phyloP scores from a whole-genome alignment of 2,888 invertebrate genomes.

The Pemphredon lugubris region DNA sequence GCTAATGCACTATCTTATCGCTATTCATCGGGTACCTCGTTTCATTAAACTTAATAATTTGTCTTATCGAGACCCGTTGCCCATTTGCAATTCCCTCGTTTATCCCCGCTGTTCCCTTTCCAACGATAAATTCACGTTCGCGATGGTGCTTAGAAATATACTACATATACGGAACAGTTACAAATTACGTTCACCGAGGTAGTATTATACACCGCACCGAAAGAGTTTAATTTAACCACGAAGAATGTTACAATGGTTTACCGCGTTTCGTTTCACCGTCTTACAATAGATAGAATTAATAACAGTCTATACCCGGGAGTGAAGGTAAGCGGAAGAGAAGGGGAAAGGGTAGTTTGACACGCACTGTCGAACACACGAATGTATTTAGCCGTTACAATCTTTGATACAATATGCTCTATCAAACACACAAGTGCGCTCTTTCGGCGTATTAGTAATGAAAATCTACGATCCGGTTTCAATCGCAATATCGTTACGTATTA shows the following conservation, averaged over 20 bases:
- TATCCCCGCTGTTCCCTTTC: too few relatives aligned
- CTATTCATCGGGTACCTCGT: not conserved
- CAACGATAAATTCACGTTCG: too few relatives aligned
- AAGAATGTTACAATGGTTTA: constrained; percentile 18
- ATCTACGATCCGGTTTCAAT: constrained; percentile 44
- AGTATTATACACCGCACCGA: too few relatives aligned
- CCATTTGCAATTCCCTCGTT: too few relatives aligned
- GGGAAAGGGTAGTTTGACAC: constrained; percentile 64
- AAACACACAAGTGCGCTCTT: constrained; percentile 34
- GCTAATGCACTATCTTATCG: not conserved
- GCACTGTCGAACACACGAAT: constrained; percentile 54
- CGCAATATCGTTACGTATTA: constrained; percentile 29
- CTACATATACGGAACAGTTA: too few relatives aligned
- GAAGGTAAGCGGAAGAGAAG: constrained; percentile 60
- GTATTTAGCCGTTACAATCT: constrained; percentile 32
- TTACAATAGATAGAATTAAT: constrained; percentile 43
- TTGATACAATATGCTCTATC: constrained; percentile 29
- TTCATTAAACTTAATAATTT: not conserved
- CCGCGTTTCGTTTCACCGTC: constrained; percentile 19
- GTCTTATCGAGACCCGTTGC: too few relatives aligned
- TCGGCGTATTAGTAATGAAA: constrained; percentile 32
- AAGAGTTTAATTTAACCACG: not conserved
- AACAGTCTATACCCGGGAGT: constrained; percentile 35
- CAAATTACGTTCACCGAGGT: not conserved
- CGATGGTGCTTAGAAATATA: too few relatives aligned